Conservation (phyloP, 2,888 invertebrate genomes). For the Patella depressa region DNA sequence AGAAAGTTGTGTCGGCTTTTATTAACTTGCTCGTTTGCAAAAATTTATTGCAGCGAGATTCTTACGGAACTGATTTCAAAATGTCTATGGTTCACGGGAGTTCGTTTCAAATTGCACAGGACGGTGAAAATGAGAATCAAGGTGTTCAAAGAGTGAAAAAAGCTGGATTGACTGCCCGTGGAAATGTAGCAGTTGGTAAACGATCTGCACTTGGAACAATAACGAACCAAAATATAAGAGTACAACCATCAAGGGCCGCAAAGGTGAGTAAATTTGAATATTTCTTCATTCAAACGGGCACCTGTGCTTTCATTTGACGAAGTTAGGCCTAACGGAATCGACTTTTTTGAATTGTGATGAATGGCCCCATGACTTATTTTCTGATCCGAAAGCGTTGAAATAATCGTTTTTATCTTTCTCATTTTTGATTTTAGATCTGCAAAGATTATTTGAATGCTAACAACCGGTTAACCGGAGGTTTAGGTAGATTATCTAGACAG, state of each 20-base stretch:
- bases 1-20: slow-evolving; percentile 6
- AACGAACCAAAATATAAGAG: slow-evolving; percentile 58
- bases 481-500: too few relatives aligned
- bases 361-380: too few relatives aligned
- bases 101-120: slow-evolving; percentile 33
- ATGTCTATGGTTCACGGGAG: slow-evolving; percentile 47
- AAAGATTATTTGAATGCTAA: too few relatives aligned
- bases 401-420: too few relatives aligned
- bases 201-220: slow-evolving; percentile 66
- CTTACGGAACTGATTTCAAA: slow-evolving; percentile 28
- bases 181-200: slow-evolving; percentile 47
- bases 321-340: too few relatives aligned
- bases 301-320: neutral
- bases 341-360: too few relatives aligned
- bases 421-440: too few relatives aligned
- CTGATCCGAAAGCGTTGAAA: too few relatives aligned
- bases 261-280: slow-evolving; percentile 50
- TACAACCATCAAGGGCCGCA: slow-evolving; percentile 64
- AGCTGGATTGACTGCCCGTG: slow-evolving; percentile 33
- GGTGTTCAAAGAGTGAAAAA: slow-evolving; percentile 40
- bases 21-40: slow-evolving; percentile 7
- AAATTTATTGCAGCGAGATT: slow-evolving; percentile 4
- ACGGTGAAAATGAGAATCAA: slow-evolving; percentile 48
- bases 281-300: neutral
- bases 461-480: too few relatives aligned